Evolutionary conservation across 2,888 invertebrate species (phyloP).

Genomic region (Trissolcus japonicus): DNA sequence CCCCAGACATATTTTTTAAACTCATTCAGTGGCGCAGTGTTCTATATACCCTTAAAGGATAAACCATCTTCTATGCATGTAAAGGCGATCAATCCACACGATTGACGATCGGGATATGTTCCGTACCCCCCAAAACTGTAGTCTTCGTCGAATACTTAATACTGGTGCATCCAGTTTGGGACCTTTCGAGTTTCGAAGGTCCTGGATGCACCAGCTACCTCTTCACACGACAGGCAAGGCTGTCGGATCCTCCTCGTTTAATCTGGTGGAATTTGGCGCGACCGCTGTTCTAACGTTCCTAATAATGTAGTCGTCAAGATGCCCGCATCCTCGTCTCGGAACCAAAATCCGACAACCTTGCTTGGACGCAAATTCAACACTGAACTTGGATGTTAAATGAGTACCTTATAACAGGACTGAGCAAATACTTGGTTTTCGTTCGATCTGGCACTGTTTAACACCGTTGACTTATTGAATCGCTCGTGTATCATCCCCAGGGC

Average conservation of each 20-base stretch:
- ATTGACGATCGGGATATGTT: conserved; percentile 61
- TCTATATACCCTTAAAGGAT: conserved; percentile 65
- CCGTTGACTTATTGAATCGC: conserved; percentile 3
- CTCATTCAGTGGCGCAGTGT: conserved; percentile 69
- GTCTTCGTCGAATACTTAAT: conserved; percentile 61
- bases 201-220: conserved; percentile 57
- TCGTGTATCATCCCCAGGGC: conserved; percentile 9
- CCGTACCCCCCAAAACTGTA: conserved; percentile 63
- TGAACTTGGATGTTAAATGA: conserved; percentile 53
- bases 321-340: conserved; percentile 16
- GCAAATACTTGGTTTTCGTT: conserved; percentile 45
- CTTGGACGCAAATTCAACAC: conserved; percentile 37
- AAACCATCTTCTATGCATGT: conserved; percentile 59
- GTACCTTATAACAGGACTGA: conserved; percentile 57
- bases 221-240: conserved; percentile 59
- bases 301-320: conserved; percentile 25
- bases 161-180: conserved; percentile 57
- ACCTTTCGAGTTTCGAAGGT: conserved; percentile 9
- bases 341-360: conserved; percentile 54
- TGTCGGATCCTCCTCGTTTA: conserved; percentile 58
- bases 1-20: conserved; percentile 74
- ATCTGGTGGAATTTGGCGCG: conserved; percentile 26
- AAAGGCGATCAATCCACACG: conserved; percentile 59
- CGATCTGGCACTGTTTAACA: conserved; percentile 10
- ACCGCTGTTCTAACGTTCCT: conserved; percentile 35